Percentiles rank a stretch among this genome's conserved stretches.
phyloP scores from a whole-genome alignment of 1,140 invertebrate species.

The Trypoxylus dichotomus region DNA sequence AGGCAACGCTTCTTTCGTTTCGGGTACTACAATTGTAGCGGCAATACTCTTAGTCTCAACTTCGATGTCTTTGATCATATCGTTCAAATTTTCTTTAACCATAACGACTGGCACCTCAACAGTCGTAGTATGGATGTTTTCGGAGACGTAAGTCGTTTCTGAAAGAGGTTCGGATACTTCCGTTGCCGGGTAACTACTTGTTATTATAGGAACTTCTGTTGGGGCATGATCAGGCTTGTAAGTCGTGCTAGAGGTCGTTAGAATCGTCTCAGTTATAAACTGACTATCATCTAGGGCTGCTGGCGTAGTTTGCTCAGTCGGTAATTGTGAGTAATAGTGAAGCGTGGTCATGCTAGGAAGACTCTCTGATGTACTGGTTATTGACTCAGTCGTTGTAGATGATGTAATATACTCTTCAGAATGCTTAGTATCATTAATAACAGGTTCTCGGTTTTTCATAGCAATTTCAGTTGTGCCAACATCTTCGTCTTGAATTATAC shows the following conservation, averaged over 20 bases:
- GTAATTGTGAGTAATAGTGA: not conserved
- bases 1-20: not conserved
- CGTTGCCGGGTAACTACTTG: constrained; percentile 30
- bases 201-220: constrained; percentile 14
- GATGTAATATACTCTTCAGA: not conserved
- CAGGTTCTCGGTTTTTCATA: not conserved
- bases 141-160: not conserved
- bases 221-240: constrained; percentile 15
- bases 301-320: not conserved
- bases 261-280: not conserved
- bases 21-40: constrained; percentile 17
- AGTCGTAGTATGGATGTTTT: not conserved
- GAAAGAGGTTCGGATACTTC: not conserved
- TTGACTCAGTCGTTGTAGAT: not conserved
- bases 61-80: constrained; percentile 31
- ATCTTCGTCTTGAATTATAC: too few species aligned
- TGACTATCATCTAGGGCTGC: not conserved
- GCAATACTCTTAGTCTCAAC: constrained; percentile 30
- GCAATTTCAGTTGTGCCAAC: too few species aligned
- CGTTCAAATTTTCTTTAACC: constrained; percentile 9
- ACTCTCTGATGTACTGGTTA: not conserved
- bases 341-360: not conserved
- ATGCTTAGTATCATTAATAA: not conserved
- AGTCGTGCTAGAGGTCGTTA: constrained; percentile 6
- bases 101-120: not conserved